phyloP scores from a whole-genome alignment of 2,113 vertebrate genomes.

The Lepisosteus oculatus region DNA sequence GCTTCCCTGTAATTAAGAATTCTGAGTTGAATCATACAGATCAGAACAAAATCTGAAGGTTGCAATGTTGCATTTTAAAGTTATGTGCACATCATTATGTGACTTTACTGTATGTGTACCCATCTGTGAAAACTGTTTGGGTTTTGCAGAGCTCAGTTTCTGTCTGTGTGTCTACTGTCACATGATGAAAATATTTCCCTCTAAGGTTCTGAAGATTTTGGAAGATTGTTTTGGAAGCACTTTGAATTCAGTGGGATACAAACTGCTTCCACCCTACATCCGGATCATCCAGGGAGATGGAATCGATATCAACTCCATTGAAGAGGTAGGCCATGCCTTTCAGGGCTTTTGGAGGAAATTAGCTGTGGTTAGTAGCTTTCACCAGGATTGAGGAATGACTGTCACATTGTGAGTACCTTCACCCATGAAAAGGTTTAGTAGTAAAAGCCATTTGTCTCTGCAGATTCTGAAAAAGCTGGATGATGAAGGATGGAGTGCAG shows the following conservation, averaged over 20 bases:
- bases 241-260: conserved; percentile 60
- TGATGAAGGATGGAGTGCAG: conserved; percentile 65
- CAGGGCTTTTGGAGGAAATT: neutral
- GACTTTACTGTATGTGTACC: too few species aligned
- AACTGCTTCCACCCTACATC: conserved; percentile 62
- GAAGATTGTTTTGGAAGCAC: conserved; percentile 61
- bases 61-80: too few species aligned
- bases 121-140: too few species aligned
- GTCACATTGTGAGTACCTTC: neutral
- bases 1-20: too few species aligned
- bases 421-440: too few species aligned
- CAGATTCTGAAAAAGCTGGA: conserved; percentile 64
- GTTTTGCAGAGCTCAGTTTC: too few species aligned
- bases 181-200: neutral
- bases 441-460: neutral
- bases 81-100: too few species aligned
- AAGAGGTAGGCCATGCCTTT: conserved; percentile 45
- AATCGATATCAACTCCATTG: conserved; percentile 60
- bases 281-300: conserved; percentile 69
- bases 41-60: too few species aligned
- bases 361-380: too few species aligned
- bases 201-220: conserved; percentile 65
- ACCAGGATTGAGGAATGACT: neutral
- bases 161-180: too few species aligned
- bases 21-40: too few species aligned